Evolutionary conservation across 2,113 vertebrate genomes (phyloP), one percentile per base, ranked within the genome.

Genomic region (Amazona vittata): DNA sequence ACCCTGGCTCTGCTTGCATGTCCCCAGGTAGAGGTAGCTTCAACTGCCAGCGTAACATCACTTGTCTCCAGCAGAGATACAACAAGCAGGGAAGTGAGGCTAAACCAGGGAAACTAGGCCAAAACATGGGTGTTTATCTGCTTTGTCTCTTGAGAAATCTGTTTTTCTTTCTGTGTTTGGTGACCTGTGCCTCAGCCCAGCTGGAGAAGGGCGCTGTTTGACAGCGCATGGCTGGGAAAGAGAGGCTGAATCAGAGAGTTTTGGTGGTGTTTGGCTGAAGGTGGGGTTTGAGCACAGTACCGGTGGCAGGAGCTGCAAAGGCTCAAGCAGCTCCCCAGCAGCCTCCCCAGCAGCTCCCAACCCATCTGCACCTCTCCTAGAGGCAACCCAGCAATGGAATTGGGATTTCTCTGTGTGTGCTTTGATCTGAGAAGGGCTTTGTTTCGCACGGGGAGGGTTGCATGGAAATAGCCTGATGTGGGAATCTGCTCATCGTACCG

Each of bases 11-110:
- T 94, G 44, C 46, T 69, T 43, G 7, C 14, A 5, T 33, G 59
- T 83, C 3, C 26, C 11, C 5, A 6, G 18, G 29, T 15, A 75
- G 33, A 76, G 26, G 8, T 47, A 33, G 41, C 37, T 74, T 49
- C 3, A 5, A 0, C n/a, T 46, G 73, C 71, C 80, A 62, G n/a
- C 0, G 0, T 24, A 19, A 46, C 8, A 5, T n/a, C 39, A 1
- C 47, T 88, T 24, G n/a, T 68, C 33, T 50, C 50, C 88, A 50
- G 22, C n/a, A 29, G 25, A 73, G 39, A 55, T n/a, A 52, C 24
- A n/a, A n/a, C 11, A 5, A 65, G 29, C 75, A 49, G 53, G 37
- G 64, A 80, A 94, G 28, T 3, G n/a, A 47, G 22, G 17, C 71
- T 41, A 62, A n/a, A 74, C 26, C 67, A 52, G 52, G 39, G 67